A percentile compares a stretch with the other conserved stretches of the same genome.
Evolutionary conservation across 2,888 invertebrate species (phyloP).

Genomic region (Epinotia ramella): DNA sequence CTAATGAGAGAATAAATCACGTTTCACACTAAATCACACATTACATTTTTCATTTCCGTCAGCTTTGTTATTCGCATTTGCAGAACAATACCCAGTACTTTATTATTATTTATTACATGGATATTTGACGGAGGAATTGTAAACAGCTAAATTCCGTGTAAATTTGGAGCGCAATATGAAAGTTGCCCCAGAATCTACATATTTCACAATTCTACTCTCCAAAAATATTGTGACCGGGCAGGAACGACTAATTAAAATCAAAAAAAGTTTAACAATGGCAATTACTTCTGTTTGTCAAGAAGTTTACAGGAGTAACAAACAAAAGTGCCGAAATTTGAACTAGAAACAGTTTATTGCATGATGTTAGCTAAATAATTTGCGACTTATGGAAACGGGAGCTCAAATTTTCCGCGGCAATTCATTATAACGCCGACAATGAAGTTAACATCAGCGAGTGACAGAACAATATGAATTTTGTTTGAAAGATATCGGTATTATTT

Average conservation of each 20-base stretch:
- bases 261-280: constrained; percentile 30
- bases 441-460: neutral
- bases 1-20: constrained; percentile 41
- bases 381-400: constrained; percentile 2
- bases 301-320: constrained; percentile 32
- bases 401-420: neutral
- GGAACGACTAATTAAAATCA: constrained; percentile 23
- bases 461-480: constrained; percentile 25
- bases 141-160: constrained; percentile 25
- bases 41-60: constrained; percentile 38
- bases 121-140: constrained; percentile 21
- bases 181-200: constrained; percentile 8
- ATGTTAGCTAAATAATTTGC: constrained; percentile 20
- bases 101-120: constrained; percentile 39
- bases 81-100: constrained; percentile 29
- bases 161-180: constrained; percentile 20
- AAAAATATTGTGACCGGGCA: neutral
- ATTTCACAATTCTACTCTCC: constrained; percentile 6
- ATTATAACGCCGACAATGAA: constrained; percentile 8
- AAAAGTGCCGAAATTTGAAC: constrained; percentile 17
- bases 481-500: constrained; percentile 53
- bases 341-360: constrained; percentile 14
- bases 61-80: constrained; percentile 30
- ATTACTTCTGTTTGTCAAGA: constrained; percentile 28
- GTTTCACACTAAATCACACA: constrained; percentile 32